A percentile compares a stretch with the other conserved stretches of the same genome.
phyloP scores from a whole-genome alignment of 1,140 invertebrate species.

The Aphelinus certus region DNA sequence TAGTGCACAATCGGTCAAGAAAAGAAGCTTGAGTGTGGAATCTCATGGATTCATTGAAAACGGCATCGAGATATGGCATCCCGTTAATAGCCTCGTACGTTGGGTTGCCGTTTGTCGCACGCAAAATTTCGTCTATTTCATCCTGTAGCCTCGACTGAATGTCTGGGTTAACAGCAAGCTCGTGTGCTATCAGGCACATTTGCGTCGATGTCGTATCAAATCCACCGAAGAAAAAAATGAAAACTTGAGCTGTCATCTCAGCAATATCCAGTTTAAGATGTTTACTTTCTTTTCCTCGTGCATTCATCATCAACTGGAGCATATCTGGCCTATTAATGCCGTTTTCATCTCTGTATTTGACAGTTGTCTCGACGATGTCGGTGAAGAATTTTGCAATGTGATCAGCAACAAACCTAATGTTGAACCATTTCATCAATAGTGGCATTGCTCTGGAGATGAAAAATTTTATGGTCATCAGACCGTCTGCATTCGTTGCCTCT shows the following conservation, averaged over 20 bases:
- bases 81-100: constrained; percentile 60
- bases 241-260: constrained; percentile 50
- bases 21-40: constrained; percentile 61
- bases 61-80: constrained; percentile 65
- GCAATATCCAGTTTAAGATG: constrained; percentile 43
- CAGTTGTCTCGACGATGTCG: constrained; percentile 60
- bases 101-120: constrained; percentile 48
- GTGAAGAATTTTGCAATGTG: constrained; percentile 51
- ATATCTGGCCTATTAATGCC: constrained; percentile 66
- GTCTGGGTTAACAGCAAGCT: constrained; percentile 69
- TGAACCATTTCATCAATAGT: constrained; percentile 37
- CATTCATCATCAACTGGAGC: constrained; percentile 67
- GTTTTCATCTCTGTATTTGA: constrained; percentile 63
- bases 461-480: constrained; percentile 44
- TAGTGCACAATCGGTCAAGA: constrained; percentile 63
- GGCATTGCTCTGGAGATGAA: constrained; percentile 40
- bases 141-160: constrained; percentile 69
- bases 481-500: constrained; percentile 54
- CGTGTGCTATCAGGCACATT: constrained; percentile 64
- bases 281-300: constrained; percentile 50
- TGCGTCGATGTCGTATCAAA: constrained; percentile 71
- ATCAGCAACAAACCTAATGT: constrained; percentile 43
- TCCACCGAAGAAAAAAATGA: constrained; percentile 44
- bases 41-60: constrained; percentile 68
- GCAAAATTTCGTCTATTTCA: constrained; percentile 66